Evolutionary conservation across 2,797 vertebrate genomes (phyloP), one percentile per base, ranked within the genome.

Genomic region (Enteromius unitaeniatus): DNA sequence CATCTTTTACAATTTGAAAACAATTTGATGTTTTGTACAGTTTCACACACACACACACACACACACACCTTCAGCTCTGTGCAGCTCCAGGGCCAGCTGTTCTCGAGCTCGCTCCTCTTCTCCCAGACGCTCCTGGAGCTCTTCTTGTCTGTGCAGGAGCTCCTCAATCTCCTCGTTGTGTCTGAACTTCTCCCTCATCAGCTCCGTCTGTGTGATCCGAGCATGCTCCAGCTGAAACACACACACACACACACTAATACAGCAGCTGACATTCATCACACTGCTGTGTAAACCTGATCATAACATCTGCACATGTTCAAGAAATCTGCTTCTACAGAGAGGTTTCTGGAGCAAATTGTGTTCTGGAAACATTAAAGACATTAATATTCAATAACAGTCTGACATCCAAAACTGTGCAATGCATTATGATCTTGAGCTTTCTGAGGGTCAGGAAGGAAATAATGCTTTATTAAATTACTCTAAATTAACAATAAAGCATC

Each of bases 61-160:
- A 45, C 42, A 13, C 42, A 13, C 45, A 99, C 98, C 94, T 92
- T 99, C 98, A 4, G 97, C 97, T 70, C 93, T 95, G 86, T 96
- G 96, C 17, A 99, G 97, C 79, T 99, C 97, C 92, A 97, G 92
- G 26, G 97, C 96, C 93, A 99, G 93, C 86, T 97, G 96, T 89
- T 99, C 97, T 60, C 97, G 94, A 9, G 95, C 94, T 81, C 92
- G 93, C 28, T 86, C 92, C 95, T 99, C 98, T 89, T 99, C 97
- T 0, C 88, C 86, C 84, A 98, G 89, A 82, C 93, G 94, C 87
- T 98, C 97, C 91, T 96, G 97, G 58, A 99, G 93, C 83, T 99
- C 98, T 85, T 99, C 97, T 86, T 98, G 97, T 90, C 95, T 96
- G 90, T 90, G 95, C 40, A 96, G 88, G 79, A 96, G 96, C 77